phyloP scores from a whole-genome alignment of 2,113 vertebrate genomes.

The Mobula birostris region DNA sequence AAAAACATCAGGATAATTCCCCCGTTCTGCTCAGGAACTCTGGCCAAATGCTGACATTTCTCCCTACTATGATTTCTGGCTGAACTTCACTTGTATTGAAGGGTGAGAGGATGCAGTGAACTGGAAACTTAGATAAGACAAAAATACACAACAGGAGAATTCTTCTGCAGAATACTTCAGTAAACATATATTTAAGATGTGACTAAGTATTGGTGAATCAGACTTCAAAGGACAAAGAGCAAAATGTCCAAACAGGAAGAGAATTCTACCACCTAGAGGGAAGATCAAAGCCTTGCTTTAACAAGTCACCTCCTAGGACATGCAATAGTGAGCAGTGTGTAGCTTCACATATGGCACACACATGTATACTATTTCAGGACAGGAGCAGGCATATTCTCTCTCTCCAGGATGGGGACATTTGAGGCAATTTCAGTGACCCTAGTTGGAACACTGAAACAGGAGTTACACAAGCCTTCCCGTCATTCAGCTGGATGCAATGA shows the following conservation, averaged over 20 bases:
- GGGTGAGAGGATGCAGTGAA: neutral
- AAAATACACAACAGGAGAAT: neutral
- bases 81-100: neutral
- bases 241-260: neutral
- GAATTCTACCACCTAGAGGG: too few relatives aligned
- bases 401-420: too few relatives aligned
- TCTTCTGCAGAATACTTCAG: neutral
- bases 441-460: too few relatives aligned
- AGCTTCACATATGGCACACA: too few relatives aligned
- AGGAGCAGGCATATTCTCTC: too few relatives aligned
- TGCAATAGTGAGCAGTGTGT: too few relatives aligned
- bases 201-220: neutral
- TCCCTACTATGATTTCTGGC: neutral
- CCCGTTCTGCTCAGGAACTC: neutral
- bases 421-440: too few relatives aligned
- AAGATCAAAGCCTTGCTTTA: too few relatives aligned
- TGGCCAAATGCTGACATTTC: neutral
- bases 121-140: neutral
- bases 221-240: neutral
- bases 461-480: too few relatives aligned
- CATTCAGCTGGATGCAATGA: too few relatives aligned
- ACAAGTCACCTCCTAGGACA: too few relatives aligned
- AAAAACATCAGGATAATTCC: neutral
- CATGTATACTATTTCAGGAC: too few relatives aligned
- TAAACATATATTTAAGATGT: neutral